Evolutionary conservation across 1,140 invertebrate genomes (phyloP), one percentile per base, ranked within the genome.

Genomic region (Octopus bimaculoides): DNA sequence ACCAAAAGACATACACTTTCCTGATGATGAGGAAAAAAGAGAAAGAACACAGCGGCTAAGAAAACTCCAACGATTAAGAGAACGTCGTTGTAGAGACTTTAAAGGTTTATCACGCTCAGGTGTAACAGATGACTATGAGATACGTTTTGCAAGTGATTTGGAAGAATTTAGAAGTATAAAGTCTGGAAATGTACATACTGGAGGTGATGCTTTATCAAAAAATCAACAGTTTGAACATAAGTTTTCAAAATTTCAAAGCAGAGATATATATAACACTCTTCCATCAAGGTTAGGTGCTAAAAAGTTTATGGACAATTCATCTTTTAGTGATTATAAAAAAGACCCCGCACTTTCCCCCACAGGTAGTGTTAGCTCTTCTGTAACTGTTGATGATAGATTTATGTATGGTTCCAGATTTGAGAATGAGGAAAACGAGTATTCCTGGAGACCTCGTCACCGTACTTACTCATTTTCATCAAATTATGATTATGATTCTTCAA

Each of bases 101-200:
- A 14, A 71, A 14, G 26, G 66, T 14, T 20, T 71, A 6, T n/a
- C 17, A 71, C 66, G 66, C 14, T 20, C 17, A 6, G 66, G 41
- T 7, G 17, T n/a, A 7, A 41, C 52, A 7, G 41, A 75, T 20
- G 74, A 75, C 14, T 75, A 75, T 41, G 41, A 52, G 12, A 4
- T 4, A 75, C 74, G 74, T 7, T 53, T 75, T 41, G 17, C 20
- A 14, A 17, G 6, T 41, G 74, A 75, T 75, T 52, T 14, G 6
- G 74, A 75, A 75, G 74, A 75, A 75, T 75, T 75, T 41, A 75
- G 52, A 7, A 75, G 14, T 5, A 17, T 75, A 52, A 75, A 52
- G 41, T 5, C 14, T 14, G 7, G 66, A 17, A 14, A 71, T 14
- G 66, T 71, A 14, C 17, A 4, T 6, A 14, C 66, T 9, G 26